These are phyloP conservation scores for Tipula helvola DNA, from an alignment of 2,888 invertebrate species.

Conservation along the genomic window DNA sequence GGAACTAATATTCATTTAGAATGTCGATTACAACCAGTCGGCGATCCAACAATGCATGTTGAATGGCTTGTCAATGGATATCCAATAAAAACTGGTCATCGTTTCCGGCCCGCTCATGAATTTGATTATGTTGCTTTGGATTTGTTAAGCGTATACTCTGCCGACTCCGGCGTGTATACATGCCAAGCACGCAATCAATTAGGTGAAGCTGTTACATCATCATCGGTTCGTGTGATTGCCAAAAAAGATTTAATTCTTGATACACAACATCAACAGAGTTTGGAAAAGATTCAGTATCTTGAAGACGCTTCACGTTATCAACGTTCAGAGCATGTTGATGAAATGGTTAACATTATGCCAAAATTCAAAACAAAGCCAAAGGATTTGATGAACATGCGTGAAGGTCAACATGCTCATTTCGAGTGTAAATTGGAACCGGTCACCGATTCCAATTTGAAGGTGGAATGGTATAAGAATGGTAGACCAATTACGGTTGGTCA, in stretches of 20 bases:
- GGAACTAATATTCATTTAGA: slow-evolving; percentile 87
- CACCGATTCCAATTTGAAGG: slow-evolving; percentile 89
- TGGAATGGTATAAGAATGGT: slow-evolving; percentile 95
- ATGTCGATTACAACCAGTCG: slow-evolving; percentile 80
- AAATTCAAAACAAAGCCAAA: slow-evolving; percentile 79
- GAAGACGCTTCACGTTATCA: slow-evolving; percentile 80
- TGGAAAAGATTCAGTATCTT: slow-evolving; percentile 83
- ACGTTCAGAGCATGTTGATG: slow-evolving; percentile 67
- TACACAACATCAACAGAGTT: slow-evolving; percentile 78
- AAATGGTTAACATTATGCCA: slow-evolving; percentile 70
- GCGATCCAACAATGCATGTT: slow-evolving; percentile 82
- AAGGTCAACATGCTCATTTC: slow-evolving; percentile 91
- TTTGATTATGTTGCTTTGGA: slow-evolving; percentile 96
- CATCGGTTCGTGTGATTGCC: slow-evolving; percentile 77
- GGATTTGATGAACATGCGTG: slow-evolving; percentile 69
- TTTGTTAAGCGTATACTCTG: slow-evolving; percentile 90
- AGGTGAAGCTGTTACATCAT: slow-evolving; percentile 89
- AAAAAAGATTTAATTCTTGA: slow-evolving; percentile 80
- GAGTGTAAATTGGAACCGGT: slow-evolving; percentile 96
- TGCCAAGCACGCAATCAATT: slow-evolving; percentile 89
- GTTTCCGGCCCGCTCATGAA: slow-evolving; percentile 92
- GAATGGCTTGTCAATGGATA: slow-evolving; percentile 95
- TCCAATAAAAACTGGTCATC: slow-evolving; percentile 81
- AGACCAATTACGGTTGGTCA: slow-evolving; percentile 88
- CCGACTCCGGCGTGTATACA: slow-evolving; percentile 92